Evolutionary conservation across 2,888 invertebrate species (phyloP).

Genomic region (Axea sp.): DNA sequence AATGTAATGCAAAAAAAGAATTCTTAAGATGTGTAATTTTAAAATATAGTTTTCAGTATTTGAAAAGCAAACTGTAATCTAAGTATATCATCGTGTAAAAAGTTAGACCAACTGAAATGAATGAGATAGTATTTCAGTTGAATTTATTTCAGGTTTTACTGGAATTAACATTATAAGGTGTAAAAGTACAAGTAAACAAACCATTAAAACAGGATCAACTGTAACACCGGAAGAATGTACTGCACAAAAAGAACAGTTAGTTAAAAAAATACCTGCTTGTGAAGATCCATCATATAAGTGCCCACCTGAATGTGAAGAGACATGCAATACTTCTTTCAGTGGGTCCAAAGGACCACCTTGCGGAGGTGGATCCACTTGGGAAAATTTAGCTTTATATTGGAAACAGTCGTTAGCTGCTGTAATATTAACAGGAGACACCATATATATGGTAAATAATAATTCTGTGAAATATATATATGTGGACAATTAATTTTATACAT

Average conservation of each 20-base stretch:
- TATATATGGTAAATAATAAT: constrained; percentile 66
- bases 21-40: too few species aligned
- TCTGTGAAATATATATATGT: too few species aligned
- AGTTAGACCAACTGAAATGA: too few species aligned
- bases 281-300: constrained; percentile 67
- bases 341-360: constrained; percentile 51
- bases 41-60: too few species aligned
- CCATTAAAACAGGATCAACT: constrained; percentile 65
- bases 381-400: constrained; percentile 68
- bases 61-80: too few species aligned
- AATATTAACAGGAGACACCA: constrained; percentile 72
- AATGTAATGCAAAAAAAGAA: too few species aligned
- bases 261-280: constrained; percentile 62
- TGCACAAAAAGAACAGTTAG: constrained; percentile 59
- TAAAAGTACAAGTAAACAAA: constrained; percentile 39
- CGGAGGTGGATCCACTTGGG: constrained; percentile 46
- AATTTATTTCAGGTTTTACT: constrained; percentile 67
- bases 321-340: constrained; percentile 57
- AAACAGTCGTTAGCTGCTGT: constrained; percentile 73
- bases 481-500: too few species aligned
- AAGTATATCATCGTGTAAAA: too few species aligned
- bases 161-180: constrained; percentile 65
- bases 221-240: constrained; percentile 72
- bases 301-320: constrained; percentile 70
- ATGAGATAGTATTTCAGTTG: too few species aligned